Percentiles rank a stretch among this genome's conserved stretches.
Evolutionary conservation across 2,113 vertebrate genomes (phyloP).

Genomic region (Plecotus auritus): DNA sequence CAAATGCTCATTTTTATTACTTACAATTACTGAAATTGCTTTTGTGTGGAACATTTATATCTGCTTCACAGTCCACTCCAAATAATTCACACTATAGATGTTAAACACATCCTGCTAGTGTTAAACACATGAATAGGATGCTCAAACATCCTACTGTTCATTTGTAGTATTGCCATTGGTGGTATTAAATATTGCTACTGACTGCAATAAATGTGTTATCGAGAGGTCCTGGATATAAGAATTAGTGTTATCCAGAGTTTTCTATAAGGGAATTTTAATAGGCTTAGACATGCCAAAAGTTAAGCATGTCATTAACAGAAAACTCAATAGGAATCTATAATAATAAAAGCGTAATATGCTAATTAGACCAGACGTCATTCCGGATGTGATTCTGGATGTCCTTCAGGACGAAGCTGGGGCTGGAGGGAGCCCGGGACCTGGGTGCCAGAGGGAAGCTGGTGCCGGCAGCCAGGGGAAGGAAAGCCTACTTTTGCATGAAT

Average conservation of each 20-base stretch:
- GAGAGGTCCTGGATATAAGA: background rate
- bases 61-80: background rate
- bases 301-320: slow-evolving; percentile 20
- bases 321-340: background rate
- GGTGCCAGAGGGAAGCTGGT: too few relatives aligned
- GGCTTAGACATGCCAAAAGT: background rate
- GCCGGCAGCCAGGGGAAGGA: too few relatives aligned
- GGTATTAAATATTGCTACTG: background rate
- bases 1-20: background rate
- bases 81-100: background rate
- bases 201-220: background rate
- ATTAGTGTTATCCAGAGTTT: background rate
- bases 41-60: background rate
- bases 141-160: background rate
- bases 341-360: too few relatives aligned
- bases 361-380: too few relatives aligned
- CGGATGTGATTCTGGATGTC: too few relatives aligned
- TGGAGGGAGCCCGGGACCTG: too few relatives aligned
- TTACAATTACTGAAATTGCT: background rate
- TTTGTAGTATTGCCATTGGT: background rate
- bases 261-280: background rate
- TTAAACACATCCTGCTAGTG: background rate
- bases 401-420: too few relatives aligned
- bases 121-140: background rate
- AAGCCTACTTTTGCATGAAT: too few relatives aligned